Percentiles rank a stretch among this genome's conserved stretches.
These are phyloP conservation scores for Tenebrosternarchus preto DNA, from an alignment of 2,113 vertebrate species.

Conservation along the genomic window DNA sequence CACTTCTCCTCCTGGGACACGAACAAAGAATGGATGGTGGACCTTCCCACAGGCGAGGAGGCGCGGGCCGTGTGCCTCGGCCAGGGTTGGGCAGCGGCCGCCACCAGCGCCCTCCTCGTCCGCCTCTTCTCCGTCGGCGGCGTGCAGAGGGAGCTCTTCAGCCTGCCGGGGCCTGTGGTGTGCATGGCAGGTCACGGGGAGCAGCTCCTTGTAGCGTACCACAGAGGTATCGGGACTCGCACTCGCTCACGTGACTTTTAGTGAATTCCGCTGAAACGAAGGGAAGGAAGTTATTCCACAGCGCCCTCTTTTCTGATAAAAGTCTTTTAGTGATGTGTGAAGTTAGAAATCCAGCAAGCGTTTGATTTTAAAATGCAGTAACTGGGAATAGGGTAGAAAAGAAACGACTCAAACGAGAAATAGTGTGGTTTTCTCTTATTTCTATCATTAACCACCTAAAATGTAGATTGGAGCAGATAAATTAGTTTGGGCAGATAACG, in stretches of 20 bases:
- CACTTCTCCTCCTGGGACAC: constrained; percentile 96
- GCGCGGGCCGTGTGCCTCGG: constrained; percentile 85
- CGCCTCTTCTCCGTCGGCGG: constrained; percentile 88
- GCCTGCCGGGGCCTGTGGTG: constrained; percentile 87
- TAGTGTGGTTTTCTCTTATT: no score
- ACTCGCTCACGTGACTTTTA: neutral
- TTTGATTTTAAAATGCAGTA: no score
- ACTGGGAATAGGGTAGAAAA: no score
- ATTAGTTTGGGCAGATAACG: no score
- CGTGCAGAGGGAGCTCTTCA: constrained; percentile 88
- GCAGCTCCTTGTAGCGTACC: constrained; percentile 86
- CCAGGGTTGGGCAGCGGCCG: constrained; percentile 89
- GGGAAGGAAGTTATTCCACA: no score
- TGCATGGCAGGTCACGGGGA: constrained; percentile 89
- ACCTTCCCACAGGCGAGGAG: constrained; percentile 86
- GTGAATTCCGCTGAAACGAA: no score
- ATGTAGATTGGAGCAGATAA: no score
- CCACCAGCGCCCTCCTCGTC: constrained; percentile 80
- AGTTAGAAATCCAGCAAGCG: no score
- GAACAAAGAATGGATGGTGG: constrained; percentile 95
- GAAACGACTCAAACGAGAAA: no score
- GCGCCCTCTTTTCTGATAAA: no score
- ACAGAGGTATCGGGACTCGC: constrained; percentile 79
- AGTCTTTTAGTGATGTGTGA: no score
- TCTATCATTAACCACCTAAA: no score